phyloP scores from a whole-genome alignment of 2,888 invertebrate genomes.

The Agrochola circellaris region DNA sequence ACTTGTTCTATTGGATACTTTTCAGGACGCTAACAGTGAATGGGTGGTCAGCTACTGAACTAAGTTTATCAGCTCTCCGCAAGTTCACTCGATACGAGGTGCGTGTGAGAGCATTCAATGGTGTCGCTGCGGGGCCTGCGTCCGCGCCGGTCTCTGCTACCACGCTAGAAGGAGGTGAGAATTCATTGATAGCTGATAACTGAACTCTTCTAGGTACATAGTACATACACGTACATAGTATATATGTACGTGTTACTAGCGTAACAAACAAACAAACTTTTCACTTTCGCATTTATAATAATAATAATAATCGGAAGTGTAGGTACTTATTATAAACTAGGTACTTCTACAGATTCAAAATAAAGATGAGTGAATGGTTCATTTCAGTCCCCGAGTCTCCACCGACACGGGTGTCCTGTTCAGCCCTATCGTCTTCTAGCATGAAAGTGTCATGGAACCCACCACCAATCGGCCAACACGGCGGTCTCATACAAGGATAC shows the following conservation, averaged over 20 bases:
- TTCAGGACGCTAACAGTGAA: conserved; percentile 91
- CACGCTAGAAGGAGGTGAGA: conserved; percentile 93
- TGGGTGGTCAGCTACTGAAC: conserved; percentile 93
- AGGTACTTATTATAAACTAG: no score
- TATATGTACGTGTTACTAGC: no score
- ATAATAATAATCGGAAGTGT: no score
- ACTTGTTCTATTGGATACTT: conserved; percentile 64
- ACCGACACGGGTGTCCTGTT: conserved; percentile 92
- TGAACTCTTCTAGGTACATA: neutral
- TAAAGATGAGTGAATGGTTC: neutral
- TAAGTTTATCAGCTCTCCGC: conserved; percentile 92
- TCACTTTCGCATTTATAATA: no score
- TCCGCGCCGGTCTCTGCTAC: conserved; percentile 93
- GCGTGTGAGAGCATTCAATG: conserved; percentile 95
- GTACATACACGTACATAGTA: no score
- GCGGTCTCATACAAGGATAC: conserved; percentile 94
- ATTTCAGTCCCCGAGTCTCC: conserved; percentile 92
- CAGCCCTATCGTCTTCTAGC: conserved; percentile 93
- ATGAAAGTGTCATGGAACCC: conserved; percentile 93
- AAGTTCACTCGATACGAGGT: conserved; percentile 95
- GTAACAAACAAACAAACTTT: no score
- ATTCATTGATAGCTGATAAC: neutral
- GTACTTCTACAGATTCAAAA: neutral
- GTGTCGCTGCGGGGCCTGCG: conserved; percentile 94
- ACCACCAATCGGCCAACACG: conserved; percentile 91